Percentiles rank a stretch among this genome's conserved stretches.
Evolutionary conservation across 2,888 invertebrate genomes (phyloP).

Genomic region (Theodoxus fluviatilis): DNA sequence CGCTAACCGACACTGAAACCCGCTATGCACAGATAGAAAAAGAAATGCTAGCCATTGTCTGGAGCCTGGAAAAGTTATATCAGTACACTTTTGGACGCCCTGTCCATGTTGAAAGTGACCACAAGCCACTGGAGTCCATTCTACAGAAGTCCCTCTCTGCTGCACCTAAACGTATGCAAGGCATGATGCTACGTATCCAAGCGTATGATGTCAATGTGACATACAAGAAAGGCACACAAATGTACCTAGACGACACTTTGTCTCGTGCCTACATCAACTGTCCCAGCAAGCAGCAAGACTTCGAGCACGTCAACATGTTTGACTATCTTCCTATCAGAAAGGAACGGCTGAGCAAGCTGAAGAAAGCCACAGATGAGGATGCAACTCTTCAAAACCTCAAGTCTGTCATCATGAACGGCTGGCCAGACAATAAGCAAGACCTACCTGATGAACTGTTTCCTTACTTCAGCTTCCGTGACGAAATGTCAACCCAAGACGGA

Average conservation of each 20-base stretch:
- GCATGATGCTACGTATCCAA: constrained; percentile 38
- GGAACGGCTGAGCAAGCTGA: constrained; percentile 24
- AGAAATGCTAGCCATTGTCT: constrained; percentile 35
- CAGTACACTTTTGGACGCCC: constrained; percentile 34
- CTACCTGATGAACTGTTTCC: constrained; percentile 23
- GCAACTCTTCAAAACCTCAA: constrained; percentile 31
- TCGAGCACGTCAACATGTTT: constrained; percentile 24
- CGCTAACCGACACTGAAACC: constrained; percentile 32
- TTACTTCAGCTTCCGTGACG: constrained; percentile 34
- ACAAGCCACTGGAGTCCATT: constrained; percentile 36
- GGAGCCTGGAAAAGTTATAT: constrained; percentile 33
- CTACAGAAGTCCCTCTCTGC: constrained; percentile 30
- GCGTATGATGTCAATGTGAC: constrained; percentile 29
- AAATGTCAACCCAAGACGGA: constrained; percentile 32
- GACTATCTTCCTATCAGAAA: constrained; percentile 27
- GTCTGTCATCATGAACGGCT: constrained; percentile 30
- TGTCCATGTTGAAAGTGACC: constrained; percentile 32
- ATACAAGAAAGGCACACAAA: constrained; percentile 32
- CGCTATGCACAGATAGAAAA: constrained; percentile 41
- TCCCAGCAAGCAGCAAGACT: background rate
- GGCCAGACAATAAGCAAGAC: constrained; percentile 28
- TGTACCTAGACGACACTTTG: constrained; percentile 33
- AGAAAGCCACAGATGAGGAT: constrained; percentile 31
- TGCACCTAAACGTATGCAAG: constrained; percentile 35
- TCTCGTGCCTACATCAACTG: constrained; percentile 26